Base-by-base conservation (phyloP, 1,140 invertebrate genomes). In the Varroa destructor region DNA sequence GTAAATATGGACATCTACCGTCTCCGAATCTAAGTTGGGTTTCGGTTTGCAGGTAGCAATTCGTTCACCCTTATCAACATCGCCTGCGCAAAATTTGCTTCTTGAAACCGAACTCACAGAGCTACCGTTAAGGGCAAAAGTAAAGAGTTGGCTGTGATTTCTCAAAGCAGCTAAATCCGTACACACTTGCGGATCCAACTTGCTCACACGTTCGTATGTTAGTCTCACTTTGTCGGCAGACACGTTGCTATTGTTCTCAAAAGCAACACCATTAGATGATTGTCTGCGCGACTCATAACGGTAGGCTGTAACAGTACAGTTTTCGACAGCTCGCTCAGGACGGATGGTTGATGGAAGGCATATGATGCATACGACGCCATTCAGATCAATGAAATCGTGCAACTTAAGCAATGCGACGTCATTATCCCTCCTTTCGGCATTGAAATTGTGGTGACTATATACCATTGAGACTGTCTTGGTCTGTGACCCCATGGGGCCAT, bases 371-470 rank as follows among this genome's bases (percentile, higher is more conserved):
- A 67, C 61, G 36, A 67, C n/a, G 14, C 61, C 61, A 46, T 67
- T 67, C 40, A 67, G 61, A 46, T 67, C 61, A 46, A 67, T 67
- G 37, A 67, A 67, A 37, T 67, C 61, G 61, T 67, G 61, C 3
- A 67, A 37, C 36, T 67, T 67, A 25, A 67, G 61, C 12, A 67
- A 46, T 40, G 61, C 61, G 37, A 67, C 40, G 61, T 67, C 61
- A 46, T 67, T 67, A 14, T 67, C 61, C 10, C 61, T 12, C 40
- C 40, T 67, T 37, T 67, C 40, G 40, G 61, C 61, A 46, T 67
- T 67, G 37, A 67, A 67, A 40, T 40, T 67, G 37, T 67, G 61
- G 37, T 67, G 61, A 67, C 14, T 67, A 8, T 67, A 67, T 12
- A 67, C 36, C 61, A 67, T 67, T 1, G 61, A 67, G 3, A 67